Evolutionary conservation across 1,140 invertebrate genomes (phyloP).

Genomic region (Helicoverpa zea): DNA sequence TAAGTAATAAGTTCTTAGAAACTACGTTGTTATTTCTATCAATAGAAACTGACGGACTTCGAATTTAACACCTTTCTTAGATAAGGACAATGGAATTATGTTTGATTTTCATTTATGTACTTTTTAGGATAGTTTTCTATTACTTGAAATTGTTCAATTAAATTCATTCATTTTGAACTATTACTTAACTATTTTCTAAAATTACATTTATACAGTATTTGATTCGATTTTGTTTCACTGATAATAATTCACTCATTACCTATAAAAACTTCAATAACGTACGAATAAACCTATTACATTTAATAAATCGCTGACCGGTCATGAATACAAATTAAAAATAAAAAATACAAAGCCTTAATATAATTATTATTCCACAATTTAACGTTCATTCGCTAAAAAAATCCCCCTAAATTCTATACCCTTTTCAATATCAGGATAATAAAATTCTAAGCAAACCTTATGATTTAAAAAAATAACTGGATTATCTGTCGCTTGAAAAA

Average conservation of each 20-base stretch:
- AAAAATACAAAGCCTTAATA: neutral
- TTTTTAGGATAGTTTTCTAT: neutral
- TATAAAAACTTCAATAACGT: too few species aligned
- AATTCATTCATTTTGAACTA: neutral
- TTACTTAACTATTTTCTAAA: too few species aligned
- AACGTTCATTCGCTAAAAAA: neutral
- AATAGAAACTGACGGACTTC: neutral
- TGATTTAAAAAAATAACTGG: slow-evolving; percentile 52
- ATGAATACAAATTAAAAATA: neutral
- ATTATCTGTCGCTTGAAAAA: slow-evolving; percentile 54
- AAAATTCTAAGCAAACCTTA: slow-evolving; percentile 48
- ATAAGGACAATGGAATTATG: neutral
- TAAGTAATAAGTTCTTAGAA: slow-evolving; percentile 36
- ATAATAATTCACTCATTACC: neutral
- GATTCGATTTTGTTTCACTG: too few species aligned
- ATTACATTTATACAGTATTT: too few species aligned
- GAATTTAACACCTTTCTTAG: slow-evolving; percentile 15
- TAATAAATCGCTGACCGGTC: too few species aligned
- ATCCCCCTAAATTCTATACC: slow-evolving; percentile 21
- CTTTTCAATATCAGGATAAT: slow-evolving; percentile 45
- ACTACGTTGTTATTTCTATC: neutral
- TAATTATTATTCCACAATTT: slow-evolving; percentile 1
- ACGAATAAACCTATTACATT: too few species aligned
- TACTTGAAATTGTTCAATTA: neutral
- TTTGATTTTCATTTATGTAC: neutral